A percentile compares a stretch with the other conserved stretches of the same genome.
Conservation (phyloP, 2,113 vertebrate genomes). For the Tragelaphus scriptus region DNA sequence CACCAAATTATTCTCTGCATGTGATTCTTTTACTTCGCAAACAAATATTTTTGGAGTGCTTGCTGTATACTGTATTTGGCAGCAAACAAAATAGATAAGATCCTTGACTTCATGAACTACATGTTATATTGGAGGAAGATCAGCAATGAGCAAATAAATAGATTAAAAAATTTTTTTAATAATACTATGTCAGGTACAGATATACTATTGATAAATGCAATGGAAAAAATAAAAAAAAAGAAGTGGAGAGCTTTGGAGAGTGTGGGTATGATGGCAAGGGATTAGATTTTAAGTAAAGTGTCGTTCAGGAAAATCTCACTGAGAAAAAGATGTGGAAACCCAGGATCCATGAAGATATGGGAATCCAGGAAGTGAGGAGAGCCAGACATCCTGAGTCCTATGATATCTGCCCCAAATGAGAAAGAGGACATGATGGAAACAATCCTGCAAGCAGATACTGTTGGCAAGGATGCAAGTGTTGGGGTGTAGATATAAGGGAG, state of each 20-base stretch:
- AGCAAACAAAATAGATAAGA: not conserved
- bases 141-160: not conserved
- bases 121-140: not conserved
- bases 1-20: not conserved
- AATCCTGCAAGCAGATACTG: not conserved
- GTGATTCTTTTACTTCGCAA: not conserved
- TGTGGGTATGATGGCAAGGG: not conserved
- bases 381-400: not conserved
- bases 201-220: not conserved
- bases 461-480: not conserved
- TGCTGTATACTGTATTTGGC: not conserved
- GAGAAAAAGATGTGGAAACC: not conserved
- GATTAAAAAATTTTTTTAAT: not conserved
- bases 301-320: not conserved
- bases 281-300: not conserved
- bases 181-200: not conserved
- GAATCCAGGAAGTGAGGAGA: not conserved
- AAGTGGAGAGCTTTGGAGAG: not conserved
- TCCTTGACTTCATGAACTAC: not conserved
- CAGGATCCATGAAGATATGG: not conserved
- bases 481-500: fast-evolving
- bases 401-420: not conserved
- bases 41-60: not conserved
- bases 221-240: not conserved
- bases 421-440: not conserved